Percentiles rank a stretch among this genome's conserved stretches.
Conservation (phyloP, 2,113 vertebrate genomes). For the Tympanuchus pallidicinctus region DNA sequence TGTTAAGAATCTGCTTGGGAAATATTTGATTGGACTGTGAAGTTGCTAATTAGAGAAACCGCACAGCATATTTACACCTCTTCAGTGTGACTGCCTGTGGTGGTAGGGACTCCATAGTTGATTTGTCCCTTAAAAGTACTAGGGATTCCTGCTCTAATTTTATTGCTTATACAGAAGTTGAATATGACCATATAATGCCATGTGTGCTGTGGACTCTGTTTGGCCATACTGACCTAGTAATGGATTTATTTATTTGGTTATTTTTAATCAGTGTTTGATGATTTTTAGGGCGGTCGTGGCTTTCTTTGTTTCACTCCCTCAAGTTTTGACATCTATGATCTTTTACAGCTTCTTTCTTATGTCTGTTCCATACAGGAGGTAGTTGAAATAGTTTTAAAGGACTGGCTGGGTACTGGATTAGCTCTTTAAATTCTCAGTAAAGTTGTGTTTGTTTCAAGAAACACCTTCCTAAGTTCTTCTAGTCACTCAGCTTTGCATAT, state of each 20-base stretch:
- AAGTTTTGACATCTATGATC: neutral
- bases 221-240: neutral
- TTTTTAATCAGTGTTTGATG: neutral
- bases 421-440: neutral
- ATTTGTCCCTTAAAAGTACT: neutral
- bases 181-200: neutral
- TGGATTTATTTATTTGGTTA: neutral
- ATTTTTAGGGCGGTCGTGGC: neutral
- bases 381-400: neutral
- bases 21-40: neutral
- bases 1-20: slow-evolving; percentile 23
- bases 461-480: neutral
- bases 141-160: neutral
- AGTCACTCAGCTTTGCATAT: neutral
- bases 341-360: neutral
- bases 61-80: neutral
- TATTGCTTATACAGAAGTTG: neutral
- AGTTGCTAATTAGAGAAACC: slow-evolving; percentile 21
- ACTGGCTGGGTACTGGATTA: neutral
- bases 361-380: neutral
- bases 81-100: neutral
- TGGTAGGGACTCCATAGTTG: neutral
- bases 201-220: neutral
- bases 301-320: neutral
- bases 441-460: neutral